Percentiles rank a stretch among this genome's conserved stretches.
These are phyloP conservation scores for Yponomeuta plumbellus DNA, from an alignment of 2,888 invertebrate species.

Conservation along the genomic window DNA sequence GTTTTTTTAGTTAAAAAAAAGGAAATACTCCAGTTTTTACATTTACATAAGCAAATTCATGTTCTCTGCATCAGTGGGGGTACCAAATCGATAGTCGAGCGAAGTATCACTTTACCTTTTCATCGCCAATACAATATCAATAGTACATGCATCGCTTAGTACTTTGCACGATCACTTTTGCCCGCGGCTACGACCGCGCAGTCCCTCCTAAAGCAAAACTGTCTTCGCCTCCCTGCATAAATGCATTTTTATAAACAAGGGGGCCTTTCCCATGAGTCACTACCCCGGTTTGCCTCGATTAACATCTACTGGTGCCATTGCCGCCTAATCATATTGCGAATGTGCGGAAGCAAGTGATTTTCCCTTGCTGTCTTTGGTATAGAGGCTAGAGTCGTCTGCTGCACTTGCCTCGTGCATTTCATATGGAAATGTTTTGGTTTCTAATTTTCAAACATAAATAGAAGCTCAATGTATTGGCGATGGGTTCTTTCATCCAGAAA, in stretches of 20 bases:
- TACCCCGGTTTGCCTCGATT: background rate
- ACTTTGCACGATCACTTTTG: background rate
- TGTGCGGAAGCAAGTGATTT: background rate
- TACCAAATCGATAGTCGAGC: too few relatives aligned
- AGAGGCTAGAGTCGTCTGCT: background rate
- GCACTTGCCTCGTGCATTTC: background rate
- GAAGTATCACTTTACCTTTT: too few relatives aligned
- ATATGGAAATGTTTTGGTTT: background rate
- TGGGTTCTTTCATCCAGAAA: too few relatives aligned
- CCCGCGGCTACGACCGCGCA: background rate
- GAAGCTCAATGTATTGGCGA: too few relatives aligned
- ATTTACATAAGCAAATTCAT: too few relatives aligned
- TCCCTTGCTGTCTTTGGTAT: background rate
- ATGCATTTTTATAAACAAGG: background rate
- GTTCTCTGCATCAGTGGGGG: too few relatives aligned
- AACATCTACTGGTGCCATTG: background rate
- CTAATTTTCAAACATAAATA: background rate
- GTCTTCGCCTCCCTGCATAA: background rate
- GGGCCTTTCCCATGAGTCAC: background rate
- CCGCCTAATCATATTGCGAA: background rate
- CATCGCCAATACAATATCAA: background rate
- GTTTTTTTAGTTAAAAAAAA: too few relatives aligned
- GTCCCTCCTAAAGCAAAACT: background rate
- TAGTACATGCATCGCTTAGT: background rate
- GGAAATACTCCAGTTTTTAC: too few relatives aligned